Conservation (phyloP, 2,797 vertebrate species). For the Karalla daura region DNA sequence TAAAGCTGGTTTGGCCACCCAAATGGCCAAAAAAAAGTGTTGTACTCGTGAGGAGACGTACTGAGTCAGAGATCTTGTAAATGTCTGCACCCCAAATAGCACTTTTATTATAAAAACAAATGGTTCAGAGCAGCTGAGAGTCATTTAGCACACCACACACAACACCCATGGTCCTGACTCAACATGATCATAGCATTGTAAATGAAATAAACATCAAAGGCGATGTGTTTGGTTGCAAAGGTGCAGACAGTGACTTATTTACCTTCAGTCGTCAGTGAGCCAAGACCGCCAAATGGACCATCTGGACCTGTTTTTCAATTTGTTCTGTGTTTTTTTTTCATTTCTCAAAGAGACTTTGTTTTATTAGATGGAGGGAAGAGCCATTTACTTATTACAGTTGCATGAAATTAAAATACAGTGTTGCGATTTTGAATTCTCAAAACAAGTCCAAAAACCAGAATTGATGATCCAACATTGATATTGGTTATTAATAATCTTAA, state of each 20-base stretch:
- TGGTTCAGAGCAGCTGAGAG: too few species aligned
- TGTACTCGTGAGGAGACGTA: too few species aligned
- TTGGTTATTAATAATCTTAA: too few species aligned
- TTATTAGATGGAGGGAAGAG: constrained; percentile 68
- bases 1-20: too few species aligned
- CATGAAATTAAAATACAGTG: constrained; percentile 56
- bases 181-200: constrained; percentile 67
- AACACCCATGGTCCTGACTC: too few species aligned
- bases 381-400: constrained; percentile 62
- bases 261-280: constrained; percentile 55
- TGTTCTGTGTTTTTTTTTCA: constrained; percentile 77
- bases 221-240: constrained; percentile 81
- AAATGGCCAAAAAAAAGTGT: too few species aligned
- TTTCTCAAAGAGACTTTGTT: constrained; percentile 50
- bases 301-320: constrained; percentile 72
- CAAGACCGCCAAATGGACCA: constrained; percentile 74
- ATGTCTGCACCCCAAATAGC: too few species aligned
- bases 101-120: too few species aligned
- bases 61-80: too few species aligned
- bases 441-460: constrained; percentile 37
- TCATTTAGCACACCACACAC: too few species aligned
- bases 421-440: constrained; percentile 58
- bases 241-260: constrained; percentile 77
- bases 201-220: constrained; percentile 73
- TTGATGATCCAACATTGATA: too few species aligned